These are phyloP conservation scores for Cosmia pyralina DNA, from an alignment of 2,888 invertebrate genomes.

Conservation along the genomic window DNA sequence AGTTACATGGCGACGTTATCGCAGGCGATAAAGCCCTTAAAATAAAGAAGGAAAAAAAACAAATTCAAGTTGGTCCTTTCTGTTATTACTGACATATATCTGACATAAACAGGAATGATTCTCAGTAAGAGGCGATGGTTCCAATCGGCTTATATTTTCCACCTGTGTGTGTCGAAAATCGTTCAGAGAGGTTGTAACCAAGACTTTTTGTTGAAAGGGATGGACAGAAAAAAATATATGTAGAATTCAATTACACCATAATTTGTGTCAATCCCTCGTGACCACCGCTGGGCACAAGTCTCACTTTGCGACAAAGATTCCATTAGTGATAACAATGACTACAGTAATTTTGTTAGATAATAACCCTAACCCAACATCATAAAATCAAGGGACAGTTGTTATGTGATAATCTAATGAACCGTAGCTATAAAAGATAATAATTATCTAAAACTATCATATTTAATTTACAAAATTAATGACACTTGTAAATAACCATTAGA, in stretches of 20 bases:
- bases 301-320: background rate
- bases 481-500: background rate
- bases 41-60: no score
- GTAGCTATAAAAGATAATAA: conserved; percentile 1
- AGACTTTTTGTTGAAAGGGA: background rate
- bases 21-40: no score
- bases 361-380: conserved; percentile 24
- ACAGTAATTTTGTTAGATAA: conserved; percentile 18
- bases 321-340: conserved; percentile 15
- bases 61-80: background rate
- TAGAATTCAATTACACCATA: background rate
- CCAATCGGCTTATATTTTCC: conserved; percentile 19
- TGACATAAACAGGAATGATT: background rate
- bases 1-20: no score
- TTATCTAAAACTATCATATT: conserved; percentile 10
- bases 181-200: background rate
- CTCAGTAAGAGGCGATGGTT: background rate
- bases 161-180: background rate
- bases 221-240: background rate
- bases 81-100: background rate
- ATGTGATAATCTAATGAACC: conserved; percentile 3
- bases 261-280: background rate
- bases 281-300: background rate
- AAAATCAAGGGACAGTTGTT: conserved; percentile 26
- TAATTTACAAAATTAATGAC: background rate